Evolutionary conservation across 2,888 invertebrate genomes (phyloP).

Genomic region (Euplagia quadripunctaria): DNA sequence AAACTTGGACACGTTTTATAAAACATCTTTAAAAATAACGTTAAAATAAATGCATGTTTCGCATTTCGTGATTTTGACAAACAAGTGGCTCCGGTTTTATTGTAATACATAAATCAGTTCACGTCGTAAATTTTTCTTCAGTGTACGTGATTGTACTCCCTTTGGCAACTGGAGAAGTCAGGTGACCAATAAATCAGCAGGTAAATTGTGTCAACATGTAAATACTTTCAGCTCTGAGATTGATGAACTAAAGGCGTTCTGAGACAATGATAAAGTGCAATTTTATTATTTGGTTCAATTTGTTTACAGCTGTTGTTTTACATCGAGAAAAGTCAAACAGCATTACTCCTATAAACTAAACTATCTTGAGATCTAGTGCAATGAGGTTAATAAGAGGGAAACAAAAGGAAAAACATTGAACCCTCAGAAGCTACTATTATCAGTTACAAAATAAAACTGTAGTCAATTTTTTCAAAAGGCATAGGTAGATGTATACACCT

Average conservation of each 20-base stretch:
- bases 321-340: background rate
- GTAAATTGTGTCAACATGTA: conserved; percentile 56
- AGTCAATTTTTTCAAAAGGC: too few relatives aligned
- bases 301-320: background rate
- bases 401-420: background rate
- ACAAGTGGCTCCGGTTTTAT: conserved; percentile 63
- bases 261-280: conserved; percentile 44
- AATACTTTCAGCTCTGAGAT: conserved; percentile 39
- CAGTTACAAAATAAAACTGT: too few relatives aligned
- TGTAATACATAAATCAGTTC: conserved; percentile 64
- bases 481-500: too few relatives aligned
- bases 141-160: conserved; percentile 46
- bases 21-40: conserved; percentile 35
- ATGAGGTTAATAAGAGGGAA: background rate
- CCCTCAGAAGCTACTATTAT: too few relatives aligned
- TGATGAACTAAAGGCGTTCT: conserved; percentile 37
- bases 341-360: background rate
- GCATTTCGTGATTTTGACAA: conserved; percentile 51
- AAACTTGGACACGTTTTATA: conserved; percentile 21
- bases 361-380: background rate
- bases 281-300: conserved; percentile 11
- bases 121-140: conserved; percentile 67
- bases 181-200: conserved; percentile 71
- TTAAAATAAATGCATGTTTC: conserved; percentile 37
- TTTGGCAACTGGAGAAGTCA: conserved; percentile 76